These are phyloP conservation scores for Aplodontia rufa DNA, from an alignment of 2,113 vertebrate genomes.

Conservation along the genomic window DNA sequence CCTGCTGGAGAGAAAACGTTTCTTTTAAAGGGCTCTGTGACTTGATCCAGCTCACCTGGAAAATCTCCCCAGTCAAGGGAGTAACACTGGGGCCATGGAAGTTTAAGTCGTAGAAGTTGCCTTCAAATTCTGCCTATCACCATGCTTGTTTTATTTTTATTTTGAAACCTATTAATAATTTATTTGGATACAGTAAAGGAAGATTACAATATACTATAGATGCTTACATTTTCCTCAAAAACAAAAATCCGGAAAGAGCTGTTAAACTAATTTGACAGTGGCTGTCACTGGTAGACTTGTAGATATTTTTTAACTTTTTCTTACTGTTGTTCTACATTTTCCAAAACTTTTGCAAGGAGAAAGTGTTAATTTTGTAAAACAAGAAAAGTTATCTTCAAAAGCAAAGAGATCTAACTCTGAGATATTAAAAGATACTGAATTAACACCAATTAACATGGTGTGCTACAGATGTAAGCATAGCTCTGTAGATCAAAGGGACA, in stretches of 20 bases:
- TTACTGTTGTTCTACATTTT: background rate
- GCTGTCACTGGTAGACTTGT: background rate
- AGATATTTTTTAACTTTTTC: background rate
- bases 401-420: conserved; percentile 9
- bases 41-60: background rate
- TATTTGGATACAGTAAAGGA: background rate
- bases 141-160: background rate
- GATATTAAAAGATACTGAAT: conserved; percentile 40
- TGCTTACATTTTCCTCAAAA: background rate
- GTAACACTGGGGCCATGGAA: background rate
- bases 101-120: background rate
- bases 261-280: background rate
- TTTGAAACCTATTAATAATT: background rate
- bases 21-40: background rate
- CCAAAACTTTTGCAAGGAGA: background rate
- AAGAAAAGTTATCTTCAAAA: conserved; percentile 60
- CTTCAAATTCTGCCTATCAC: background rate
- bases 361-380: conserved; percentile 59
- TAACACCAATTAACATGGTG: conserved; percentile 60
- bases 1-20: background rate
- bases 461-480: background rate
- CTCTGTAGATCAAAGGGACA: conserved; percentile 47
- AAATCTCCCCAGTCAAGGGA: background rate
- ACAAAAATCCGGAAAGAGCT: background rate
- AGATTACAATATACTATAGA: background rate